Conservation (phyloP, 2,888 invertebrate genomes). For the Eristalinus sepulchralis region DNA sequence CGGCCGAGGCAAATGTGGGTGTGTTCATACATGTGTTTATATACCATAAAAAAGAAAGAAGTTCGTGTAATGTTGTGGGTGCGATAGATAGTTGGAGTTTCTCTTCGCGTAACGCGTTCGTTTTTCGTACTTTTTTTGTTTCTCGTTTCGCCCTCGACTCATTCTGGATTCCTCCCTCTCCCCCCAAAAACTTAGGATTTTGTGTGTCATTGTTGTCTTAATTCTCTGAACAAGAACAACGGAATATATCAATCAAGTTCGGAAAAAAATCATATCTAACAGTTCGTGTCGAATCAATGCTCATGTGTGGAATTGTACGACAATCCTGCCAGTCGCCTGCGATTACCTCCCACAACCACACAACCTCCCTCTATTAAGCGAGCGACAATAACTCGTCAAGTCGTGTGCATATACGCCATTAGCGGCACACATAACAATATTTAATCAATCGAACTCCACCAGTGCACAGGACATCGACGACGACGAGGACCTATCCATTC, state of each 20-base stretch:
- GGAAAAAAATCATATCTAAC: not conserved
- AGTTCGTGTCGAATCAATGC: not conserved
- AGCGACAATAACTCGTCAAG: not conserved
- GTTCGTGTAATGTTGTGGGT: constrained; percentile 46
- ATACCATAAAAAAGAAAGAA: constrained; percentile 42
- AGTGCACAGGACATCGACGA: not conserved
- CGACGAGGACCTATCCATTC: not conserved
- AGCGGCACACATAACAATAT: constrained; percentile 42
- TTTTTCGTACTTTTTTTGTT: constrained; percentile 5
- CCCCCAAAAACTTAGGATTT: too few relatives aligned
- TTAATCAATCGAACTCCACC: constrained; percentile 58
- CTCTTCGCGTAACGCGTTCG: constrained; percentile 25
- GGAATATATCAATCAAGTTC: not conserved
- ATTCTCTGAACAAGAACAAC: not conserved
- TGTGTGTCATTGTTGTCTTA: not conserved
- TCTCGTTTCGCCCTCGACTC: not conserved
- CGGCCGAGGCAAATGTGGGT: constrained; percentile 64
- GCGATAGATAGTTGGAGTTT: constrained; percentile 56
- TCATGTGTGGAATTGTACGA: not conserved
- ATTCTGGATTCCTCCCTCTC: not conserved
- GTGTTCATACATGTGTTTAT: constrained; percentile 69
- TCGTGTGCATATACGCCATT: constrained; percentile 29
- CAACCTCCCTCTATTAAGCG: not conserved
- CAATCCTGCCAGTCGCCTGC: not conserved
- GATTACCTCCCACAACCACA: not conserved